Evolutionary conservation across 2,797 vertebrate species (phyloP).

Genomic region (Lophius americanus): DNA sequence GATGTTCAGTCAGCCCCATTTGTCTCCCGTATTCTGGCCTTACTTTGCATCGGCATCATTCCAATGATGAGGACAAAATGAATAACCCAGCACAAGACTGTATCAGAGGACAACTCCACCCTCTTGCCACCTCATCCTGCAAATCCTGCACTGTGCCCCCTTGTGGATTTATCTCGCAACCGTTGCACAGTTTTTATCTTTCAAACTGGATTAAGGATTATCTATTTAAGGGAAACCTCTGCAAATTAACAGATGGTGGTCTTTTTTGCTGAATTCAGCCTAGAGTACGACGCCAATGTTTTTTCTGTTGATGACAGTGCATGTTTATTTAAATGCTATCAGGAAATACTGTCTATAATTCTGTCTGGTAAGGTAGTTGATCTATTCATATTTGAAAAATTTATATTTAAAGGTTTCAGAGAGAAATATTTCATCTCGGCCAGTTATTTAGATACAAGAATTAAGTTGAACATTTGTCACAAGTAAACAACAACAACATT

Average conservation of each 20-base stretch:
- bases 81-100: constrained; percentile 13
- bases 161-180: constrained; percentile 56
- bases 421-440: background rate
- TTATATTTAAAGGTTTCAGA: constrained; percentile 11
- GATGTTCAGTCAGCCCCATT: background rate
- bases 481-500: no score
- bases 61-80: constrained; percentile 20
- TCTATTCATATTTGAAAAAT: background rate
- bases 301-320: constrained; percentile 41
- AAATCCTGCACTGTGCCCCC: constrained; percentile 51
- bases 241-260: constrained; percentile 65
- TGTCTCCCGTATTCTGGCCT: constrained; percentile 6
- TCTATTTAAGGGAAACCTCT: constrained; percentile 65
- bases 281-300: constrained; percentile 27
- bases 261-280: constrained; percentile 36
- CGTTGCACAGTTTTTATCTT: constrained; percentile 30
- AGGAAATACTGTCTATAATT: constrained; percentile 1
- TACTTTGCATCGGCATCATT: constrained; percentile 1
- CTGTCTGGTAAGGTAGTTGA: background rate
- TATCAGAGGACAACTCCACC: constrained; percentile 16
- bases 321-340: constrained; percentile 33
- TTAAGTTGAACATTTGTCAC: no score
- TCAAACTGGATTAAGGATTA: constrained; percentile 62
- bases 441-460: no score
- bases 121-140: background rate